Evolutionary conservation across 2,113 vertebrate genomes (phyloP), one percentile per base, ranked within the genome.

Genomic region (Trachemys scripta): DNA sequence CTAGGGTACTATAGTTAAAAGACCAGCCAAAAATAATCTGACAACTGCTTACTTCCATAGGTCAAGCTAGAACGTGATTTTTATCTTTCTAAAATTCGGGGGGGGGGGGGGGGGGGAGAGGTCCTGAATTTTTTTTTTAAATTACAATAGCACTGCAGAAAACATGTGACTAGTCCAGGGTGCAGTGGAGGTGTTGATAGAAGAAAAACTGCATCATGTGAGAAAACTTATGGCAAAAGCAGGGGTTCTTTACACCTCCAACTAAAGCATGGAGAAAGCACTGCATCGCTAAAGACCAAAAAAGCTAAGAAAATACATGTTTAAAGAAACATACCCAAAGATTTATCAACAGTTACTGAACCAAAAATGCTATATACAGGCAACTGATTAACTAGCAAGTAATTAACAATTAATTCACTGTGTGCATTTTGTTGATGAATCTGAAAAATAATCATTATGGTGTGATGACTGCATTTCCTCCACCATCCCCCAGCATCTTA

Each of bases 371-470:
- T 50, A 0, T 20, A 85, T 1, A 29, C 0, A 83, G 17, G 76
- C 22, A 94, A 83, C 1, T 31, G 49, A 10, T n/a, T 2, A 49
- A 35, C 1, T 38, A 88, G 17, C 5, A 92, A 94, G 83, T 2
- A 4, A 50, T 57, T 47, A 62, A 16, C 2, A 25, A 82, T 24
- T 47, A 49, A 29, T 31, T 53, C 11, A 31, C 51, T 79, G 69
- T 0, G 0, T 54, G 50, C 17, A 31, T 47, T 49, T 4, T 80
- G 78, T 47, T 42, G 19, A 81, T 10, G 56, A 80, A 81, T 42
- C 91, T 57, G 65, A 87, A 35, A 89, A 81, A 13, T 31, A 90
- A 69, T 69, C 65, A 69, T 69, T 69, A 69, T 69, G 35, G 65
- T 69, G 35, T 50, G 78, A 82, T 0, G 9, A 79, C 3, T 22